Base-by-base conservation (phyloP, 1,140 invertebrate species). In the Matsumurasca onukii region DNA sequence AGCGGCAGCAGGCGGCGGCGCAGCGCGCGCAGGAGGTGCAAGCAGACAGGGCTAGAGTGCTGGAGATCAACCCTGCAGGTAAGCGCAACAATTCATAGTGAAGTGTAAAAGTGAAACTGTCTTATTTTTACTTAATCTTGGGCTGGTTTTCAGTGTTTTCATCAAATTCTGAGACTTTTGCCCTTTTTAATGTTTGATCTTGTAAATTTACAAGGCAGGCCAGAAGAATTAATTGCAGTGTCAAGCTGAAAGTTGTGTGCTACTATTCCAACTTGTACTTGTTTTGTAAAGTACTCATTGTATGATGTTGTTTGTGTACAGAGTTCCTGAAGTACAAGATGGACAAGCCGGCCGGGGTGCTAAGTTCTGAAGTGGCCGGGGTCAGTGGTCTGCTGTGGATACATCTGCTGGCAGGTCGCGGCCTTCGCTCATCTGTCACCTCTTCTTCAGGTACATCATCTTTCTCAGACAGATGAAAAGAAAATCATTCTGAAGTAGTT, bases 321-420 rank as follows among this genome's bases (percentile, higher is more conserved):
- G 93, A 96, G 82, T 96, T 95, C 80, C 85, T 93, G 74, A 95
- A 95, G 81, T 96, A 96, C 81, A 95, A 94, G 81, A 87, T 93
- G 77, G 93, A 94, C 75, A 93, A 92, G 76, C 87, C 89, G 12
- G 63, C 20, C 31, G 59, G 52, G 13, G 51, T 63, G 24, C 31
- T 63, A 22, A 52, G 29, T 13, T 22, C n/a, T 31, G 51, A 55
- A 82, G 75, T 84, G 25, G 83, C 83, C 63, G 90, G 92, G 1
- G 86, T 95, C 30, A 95, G 93, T 69, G 95, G 95, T 3, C 87
- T 97, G 80, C 82, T 97, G 0, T 93, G 92, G 89, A 90, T 97
- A 3, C 94, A 97, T 78, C 81, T 98, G 39, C 81, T 97, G 27
- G 93, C 93, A 2, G 95, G 94, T 1, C 87, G 94, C 68, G 94